Conservation (phyloP, 2,113 vertebrate species). For the Gymnorhina tibicen region DNA sequence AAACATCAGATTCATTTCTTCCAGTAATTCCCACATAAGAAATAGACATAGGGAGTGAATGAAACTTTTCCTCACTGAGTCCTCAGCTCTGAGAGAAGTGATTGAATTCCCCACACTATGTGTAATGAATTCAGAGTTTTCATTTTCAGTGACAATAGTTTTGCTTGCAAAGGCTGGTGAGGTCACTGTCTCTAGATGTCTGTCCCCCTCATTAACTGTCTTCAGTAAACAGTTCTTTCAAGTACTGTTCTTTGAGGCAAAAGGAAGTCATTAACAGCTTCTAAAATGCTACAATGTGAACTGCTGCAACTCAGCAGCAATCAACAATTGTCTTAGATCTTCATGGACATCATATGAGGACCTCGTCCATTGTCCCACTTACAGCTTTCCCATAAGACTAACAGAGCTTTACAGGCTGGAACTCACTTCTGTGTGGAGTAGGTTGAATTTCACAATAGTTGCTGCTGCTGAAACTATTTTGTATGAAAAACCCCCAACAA, state of each 20-base stretch:
- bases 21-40: neutral
- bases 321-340: neutral
- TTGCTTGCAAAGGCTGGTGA: neutral
- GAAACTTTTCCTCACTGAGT: neutral
- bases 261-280: neutral
- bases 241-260: neutral
- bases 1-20: neutral
- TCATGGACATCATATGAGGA: no score
- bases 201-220: neutral
- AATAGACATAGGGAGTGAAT: neutral
- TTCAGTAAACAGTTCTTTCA: neutral
- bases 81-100: neutral
- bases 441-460: neutral
- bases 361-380: neutral
- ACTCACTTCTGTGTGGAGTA: neutral
- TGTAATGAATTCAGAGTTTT: neutral
- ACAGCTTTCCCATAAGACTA: neutral
- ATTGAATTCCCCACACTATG: neutral
- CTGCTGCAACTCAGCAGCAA: neutral
- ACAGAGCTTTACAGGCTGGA: neutral
- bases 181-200: neutral
- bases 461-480: neutral
- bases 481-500: rapidly evolving
- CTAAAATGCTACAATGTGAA: neutral
- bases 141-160: neutral